Conservation (phyloP, 2,797 vertebrate species). For the Pygocentrus nattereri region DNA sequence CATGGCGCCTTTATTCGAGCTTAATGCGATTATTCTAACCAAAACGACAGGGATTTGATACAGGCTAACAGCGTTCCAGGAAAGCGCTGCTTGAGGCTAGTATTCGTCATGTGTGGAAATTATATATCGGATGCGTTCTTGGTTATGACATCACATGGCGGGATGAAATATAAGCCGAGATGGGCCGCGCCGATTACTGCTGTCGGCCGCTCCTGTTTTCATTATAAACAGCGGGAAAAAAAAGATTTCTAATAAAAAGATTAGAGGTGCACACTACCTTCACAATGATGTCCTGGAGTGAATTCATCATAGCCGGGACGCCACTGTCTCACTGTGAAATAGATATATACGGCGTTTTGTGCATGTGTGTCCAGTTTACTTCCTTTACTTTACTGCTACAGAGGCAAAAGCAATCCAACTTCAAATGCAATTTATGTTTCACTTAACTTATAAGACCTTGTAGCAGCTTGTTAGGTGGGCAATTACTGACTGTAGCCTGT, state of each 20-base stretch:
- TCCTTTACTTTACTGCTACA: not conserved
- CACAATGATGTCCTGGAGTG: conserved; percentile 68
- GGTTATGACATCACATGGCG: conserved; percentile 85
- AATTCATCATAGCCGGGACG: conserved; percentile 71
- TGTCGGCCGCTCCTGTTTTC: conserved; percentile 83
- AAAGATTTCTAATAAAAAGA: conserved; percentile 85
- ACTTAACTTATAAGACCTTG: not conserved
- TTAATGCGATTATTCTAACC: conserved; percentile 77
- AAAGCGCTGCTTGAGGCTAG: conserved; percentile 73
- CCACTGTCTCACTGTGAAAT: conserved; percentile 51
- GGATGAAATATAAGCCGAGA: conserved; percentile 86
- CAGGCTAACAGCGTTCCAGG: conserved; percentile 77
- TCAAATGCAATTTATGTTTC: conserved; percentile 7
- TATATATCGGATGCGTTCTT: conserved; percentile 82
- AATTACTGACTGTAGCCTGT: too few relatives aligned
- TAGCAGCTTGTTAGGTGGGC: too few relatives aligned
- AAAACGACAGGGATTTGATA: conserved; percentile 78
- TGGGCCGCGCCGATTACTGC: conserved; percentile 83
- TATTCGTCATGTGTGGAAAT: conserved; percentile 86
- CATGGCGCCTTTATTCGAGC: conserved; percentile 63
- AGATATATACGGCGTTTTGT: conserved; percentile 46
- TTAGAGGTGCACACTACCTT: conserved; percentile 82
- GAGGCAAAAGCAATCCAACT: conserved; percentile 3
- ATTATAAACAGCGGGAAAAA: conserved; percentile 80
- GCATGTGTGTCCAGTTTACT: conserved; percentile 15